Conservation (phyloP, 2,888 invertebrate genomes). For the Cinara cedri region DNA sequence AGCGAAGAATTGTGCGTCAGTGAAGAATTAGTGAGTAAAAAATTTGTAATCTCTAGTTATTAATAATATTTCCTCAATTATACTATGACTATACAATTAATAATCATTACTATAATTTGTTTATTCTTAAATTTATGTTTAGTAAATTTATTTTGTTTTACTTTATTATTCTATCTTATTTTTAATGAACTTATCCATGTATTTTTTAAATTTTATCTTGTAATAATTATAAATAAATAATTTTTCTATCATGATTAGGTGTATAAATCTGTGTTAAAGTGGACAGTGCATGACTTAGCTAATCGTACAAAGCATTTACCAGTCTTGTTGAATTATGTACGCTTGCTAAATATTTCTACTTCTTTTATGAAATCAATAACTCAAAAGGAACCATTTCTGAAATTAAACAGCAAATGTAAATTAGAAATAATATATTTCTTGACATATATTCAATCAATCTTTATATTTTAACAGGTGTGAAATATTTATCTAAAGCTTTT, state of each 20-base stretch:
- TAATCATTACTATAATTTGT: too few species aligned
- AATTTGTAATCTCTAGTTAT: too few species aligned
- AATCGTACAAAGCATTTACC: constrained; percentile 1
- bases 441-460: not conserved
- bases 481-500: not conserved
- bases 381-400: constrained; percentile 1
- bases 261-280: constrained; percentile 1
- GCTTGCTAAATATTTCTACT: not conserved
- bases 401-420: not conserved
- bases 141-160: not conserved
- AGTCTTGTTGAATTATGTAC: not conserved
- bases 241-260: not conserved
- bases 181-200: too few species aligned
- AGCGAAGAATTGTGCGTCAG: not conserved
- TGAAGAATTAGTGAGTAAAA: constrained; percentile 2
- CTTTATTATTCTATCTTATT: too few species aligned
- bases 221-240: not conserved
- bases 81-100: too few species aligned
- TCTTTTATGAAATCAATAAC: not conserved
- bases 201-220: not conserved
- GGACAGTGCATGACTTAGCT: not conserved
- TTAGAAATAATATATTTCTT: not conserved
- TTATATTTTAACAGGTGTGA: not conserved
- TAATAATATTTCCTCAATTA: too few species aligned
- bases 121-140: not conserved